Base-by-base conservation (phyloP, 2,888 invertebrate genomes). In the Eudemis profundana region DNA sequence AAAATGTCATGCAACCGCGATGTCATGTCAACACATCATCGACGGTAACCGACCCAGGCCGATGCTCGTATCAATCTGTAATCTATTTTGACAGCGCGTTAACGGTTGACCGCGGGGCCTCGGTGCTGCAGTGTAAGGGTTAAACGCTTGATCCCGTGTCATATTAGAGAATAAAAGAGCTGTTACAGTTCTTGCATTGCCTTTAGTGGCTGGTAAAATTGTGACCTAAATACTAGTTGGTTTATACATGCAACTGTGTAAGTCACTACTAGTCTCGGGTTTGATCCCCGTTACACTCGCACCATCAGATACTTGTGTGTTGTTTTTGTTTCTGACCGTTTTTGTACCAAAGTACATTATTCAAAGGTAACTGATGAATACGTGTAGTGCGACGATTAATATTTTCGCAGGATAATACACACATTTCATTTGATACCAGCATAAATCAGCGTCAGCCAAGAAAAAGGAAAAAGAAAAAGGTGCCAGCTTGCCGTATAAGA, bases 141-240 rank as follows among this genome's bases (percentile, higher is more conserved):
- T 53, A 53, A 40, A 23, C 38, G 21, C 19, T 53, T 53, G 53
- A 53, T 40, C 53, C 12, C n/a, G 17, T 40, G 51, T 36, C 36
- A 19, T 15, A 19, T 49, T 33, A 10, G 8, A 33, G 8, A 33
- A 33, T 33, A 33, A 33, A 33, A 33, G 5, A 8, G 7, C 5
- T 33, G 33, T 33, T 4, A n/a, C n/a, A 23, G 23, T 23, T 23
- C 3, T 8, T 33, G 5, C 8, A 8, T 8, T 33, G 10, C n/a
- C n/a, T n/a, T 33, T 8, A 33, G 33, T 33, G 33, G 29, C 5
- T 27, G n/a, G 10, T 33, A 2, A 5, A 33, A 8, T 33, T 3
- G 10, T 8, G 8, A 33, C 12, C n/a, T n/a, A 33, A 33, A 33
- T 33, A 2, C 2, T 3, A 10, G 33, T 1, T 10, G 33, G 10